Conservation (phyloP, 2,797 vertebrate genomes). For the Garrulus glandarius region DNA sequence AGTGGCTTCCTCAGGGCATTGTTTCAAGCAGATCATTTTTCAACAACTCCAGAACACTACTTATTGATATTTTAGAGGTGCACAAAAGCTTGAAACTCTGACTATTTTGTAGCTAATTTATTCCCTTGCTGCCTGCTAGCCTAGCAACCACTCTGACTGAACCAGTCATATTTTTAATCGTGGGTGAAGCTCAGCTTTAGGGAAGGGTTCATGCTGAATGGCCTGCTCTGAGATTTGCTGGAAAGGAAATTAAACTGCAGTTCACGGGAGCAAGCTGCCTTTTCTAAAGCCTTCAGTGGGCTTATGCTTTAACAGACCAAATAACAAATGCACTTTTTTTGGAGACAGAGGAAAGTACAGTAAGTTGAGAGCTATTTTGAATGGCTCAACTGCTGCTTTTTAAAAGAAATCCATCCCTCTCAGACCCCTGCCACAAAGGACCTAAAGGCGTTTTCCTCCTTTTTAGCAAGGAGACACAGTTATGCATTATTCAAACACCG, state of each 20-base stretch:
- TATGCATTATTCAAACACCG: slow-evolving; percentile 18
- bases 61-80: slow-evolving; percentile 59
- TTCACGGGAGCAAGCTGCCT: slow-evolving; percentile 11
- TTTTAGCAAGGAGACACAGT: not conserved
- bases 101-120: slow-evolving; percentile 58
- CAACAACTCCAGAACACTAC: not conserved
- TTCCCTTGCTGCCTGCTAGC: slow-evolving; percentile 39
- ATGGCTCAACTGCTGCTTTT: slow-evolving; percentile 2
- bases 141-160: slow-evolving; percentile 21
- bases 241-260: slow-evolving; percentile 45
- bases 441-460: not conserved
- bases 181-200: slow-evolving; percentile 40
- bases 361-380: slow-evolving; percentile 26
- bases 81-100: slow-evolving; percentile 23
- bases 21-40: slow-evolving; percentile 48
- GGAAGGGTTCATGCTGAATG: slow-evolving; percentile 1
- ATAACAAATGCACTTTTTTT: not conserved
- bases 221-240: not conserved
- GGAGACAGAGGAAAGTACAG: not conserved
- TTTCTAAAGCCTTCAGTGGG: not conserved
- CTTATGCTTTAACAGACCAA: not conserved
- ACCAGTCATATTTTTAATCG: not conserved
- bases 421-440: not conserved
- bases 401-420: not conserved
- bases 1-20: not conserved